phyloP scores from a whole-genome alignment of 2,888 invertebrate species.

The Copidosoma aretas region DNA sequence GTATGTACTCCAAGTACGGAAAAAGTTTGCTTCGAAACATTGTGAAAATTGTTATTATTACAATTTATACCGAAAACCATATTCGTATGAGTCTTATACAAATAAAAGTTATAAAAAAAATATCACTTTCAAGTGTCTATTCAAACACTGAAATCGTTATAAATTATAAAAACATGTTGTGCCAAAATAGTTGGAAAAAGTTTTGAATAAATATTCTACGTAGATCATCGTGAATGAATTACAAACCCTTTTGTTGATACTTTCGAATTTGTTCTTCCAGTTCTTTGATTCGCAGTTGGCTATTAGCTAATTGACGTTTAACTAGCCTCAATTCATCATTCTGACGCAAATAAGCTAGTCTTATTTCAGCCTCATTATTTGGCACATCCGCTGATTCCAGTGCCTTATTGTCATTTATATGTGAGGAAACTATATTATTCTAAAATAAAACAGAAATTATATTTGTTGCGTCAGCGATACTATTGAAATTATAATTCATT shows the following conservation, averaged over 20 bases:
- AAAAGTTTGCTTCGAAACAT: too few species aligned
- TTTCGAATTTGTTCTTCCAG: conserved; percentile 78
- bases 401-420: conserved; percentile 55
- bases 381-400: conserved; percentile 56
- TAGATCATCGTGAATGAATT: conserved; percentile 24
- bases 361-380: conserved; percentile 68
- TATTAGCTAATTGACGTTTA: conserved; percentile 78
- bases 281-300: conserved; percentile 81
- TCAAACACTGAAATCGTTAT: too few species aligned
- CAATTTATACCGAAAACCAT: too few species aligned
- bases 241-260: conserved; percentile 38
- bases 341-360: conserved; percentile 78
- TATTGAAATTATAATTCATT: too few species aligned
- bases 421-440: conserved; percentile 55
- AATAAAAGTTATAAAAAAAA: too few species aligned
- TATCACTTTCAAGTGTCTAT: too few species aligned
- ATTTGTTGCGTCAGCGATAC: background rate
- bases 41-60: too few species aligned
- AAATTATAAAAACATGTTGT: too few species aligned
- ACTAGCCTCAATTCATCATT: conserved; percentile 80
- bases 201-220: background rate
- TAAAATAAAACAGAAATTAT: conserved; percentile 36
- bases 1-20: too few species aligned
- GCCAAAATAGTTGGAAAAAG: too few species aligned
- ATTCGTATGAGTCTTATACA: too few species aligned